Conservation (phyloP, 2,888 invertebrate species). For the Cantharis rustica region DNA sequence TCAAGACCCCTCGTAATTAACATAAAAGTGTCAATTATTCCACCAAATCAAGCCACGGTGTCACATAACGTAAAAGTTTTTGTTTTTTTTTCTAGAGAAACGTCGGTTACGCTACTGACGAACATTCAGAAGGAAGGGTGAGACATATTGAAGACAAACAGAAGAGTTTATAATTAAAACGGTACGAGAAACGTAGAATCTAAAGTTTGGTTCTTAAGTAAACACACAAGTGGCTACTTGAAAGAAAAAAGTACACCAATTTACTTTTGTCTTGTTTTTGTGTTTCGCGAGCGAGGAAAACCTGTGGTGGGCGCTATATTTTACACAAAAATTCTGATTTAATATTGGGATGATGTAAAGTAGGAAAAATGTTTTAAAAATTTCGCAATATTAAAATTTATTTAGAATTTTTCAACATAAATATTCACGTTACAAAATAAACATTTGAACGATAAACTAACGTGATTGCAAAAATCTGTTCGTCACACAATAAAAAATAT, state of each 20-base stretch:
- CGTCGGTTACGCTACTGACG: neutral
- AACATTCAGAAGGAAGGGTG: neutral
- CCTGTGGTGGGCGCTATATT: neutral
- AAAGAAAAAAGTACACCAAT: neutral
- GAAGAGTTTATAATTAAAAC: neutral
- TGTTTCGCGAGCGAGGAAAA: neutral
- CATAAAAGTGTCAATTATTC: neutral
- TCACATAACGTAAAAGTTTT: neutral
- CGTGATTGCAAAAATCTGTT: neutral
- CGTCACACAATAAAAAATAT: neutral
- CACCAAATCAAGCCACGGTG: neutral
- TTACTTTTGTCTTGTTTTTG: neutral
- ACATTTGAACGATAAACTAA: neutral
- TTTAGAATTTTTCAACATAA: neutral
- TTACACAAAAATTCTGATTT: neutral
- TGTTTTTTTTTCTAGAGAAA: neutral
- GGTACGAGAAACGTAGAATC: neutral
- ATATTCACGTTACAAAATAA: neutral
- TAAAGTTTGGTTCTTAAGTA: neutral
- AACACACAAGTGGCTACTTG: neutral
- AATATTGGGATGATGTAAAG: neutral
- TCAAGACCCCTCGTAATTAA: neutral
- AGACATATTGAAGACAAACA: neutral
- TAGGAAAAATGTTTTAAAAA: neutral
- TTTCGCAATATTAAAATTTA: neutral